phyloP scores from a whole-genome alignment of 1,140 invertebrate genomes.

The Drosophila baimaii region DNA sequence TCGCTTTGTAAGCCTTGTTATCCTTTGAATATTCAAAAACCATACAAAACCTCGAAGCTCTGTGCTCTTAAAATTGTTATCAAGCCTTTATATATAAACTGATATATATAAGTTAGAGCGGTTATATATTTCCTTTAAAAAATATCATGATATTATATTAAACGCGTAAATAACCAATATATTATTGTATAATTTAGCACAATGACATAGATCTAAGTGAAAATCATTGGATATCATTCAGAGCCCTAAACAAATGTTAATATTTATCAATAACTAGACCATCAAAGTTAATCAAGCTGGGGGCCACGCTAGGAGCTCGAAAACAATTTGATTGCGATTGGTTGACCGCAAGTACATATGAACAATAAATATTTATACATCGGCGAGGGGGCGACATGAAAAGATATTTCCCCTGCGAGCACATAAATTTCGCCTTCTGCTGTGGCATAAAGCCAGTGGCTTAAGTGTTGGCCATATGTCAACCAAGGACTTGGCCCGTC shows the following conservation, averaged over 20 bases:
- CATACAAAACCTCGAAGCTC: not conserved
- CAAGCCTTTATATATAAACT: no score
- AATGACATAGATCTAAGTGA: not conserved
- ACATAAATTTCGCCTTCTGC: constrained; percentile 57
- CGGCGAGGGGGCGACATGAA: constrained; percentile 21
- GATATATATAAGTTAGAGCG: not conserved
- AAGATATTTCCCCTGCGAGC: constrained; percentile 37
- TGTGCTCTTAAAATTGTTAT: not conserved
- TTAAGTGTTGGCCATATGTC: constrained; percentile 73
- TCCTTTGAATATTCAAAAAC: no score
- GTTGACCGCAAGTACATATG: constrained; percentile 52
- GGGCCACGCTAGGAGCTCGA: constrained; percentile 15
- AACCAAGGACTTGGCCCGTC: constrained; percentile 37
- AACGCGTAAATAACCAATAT: not conserved
- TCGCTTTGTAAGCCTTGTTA: no score
- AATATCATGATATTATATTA: no score
- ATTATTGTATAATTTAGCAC: not conserved
- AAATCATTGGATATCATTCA: constrained; percentile 5
- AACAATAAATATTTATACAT: constrained; percentile 58
- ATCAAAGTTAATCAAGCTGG: constrained; percentile 53
- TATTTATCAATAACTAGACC: constrained; percentile 31
- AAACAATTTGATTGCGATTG: constrained; percentile 61
- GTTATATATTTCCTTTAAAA: not conserved
- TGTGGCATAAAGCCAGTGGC: constrained; percentile 61
- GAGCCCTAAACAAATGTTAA: constrained; percentile 12